Evolutionary conservation across 2,888 invertebrate genomes (phyloP).

Genomic region (Bellardia pandia): DNA sequence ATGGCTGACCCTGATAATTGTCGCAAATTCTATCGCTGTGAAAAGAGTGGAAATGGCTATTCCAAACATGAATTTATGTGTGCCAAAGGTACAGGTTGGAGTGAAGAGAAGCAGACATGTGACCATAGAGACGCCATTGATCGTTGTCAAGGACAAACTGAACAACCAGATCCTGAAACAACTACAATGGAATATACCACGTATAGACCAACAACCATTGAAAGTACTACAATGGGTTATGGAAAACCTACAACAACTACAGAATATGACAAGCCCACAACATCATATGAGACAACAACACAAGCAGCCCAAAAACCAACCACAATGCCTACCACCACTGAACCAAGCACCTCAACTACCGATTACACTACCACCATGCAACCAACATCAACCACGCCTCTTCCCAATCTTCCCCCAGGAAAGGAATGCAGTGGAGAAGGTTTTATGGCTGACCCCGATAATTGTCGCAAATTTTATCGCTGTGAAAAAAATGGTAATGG

Average conservation of each 20-base stretch:
- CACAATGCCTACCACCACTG: constrained; percentile 58
- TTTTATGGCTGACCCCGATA: constrained; percentile 86
- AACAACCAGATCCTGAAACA: constrained; percentile 71
- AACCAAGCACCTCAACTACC: constrained; percentile 47
- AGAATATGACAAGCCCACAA: constrained; percentile 48
- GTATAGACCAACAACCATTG: constrained; percentile 30
- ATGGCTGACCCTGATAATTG: constrained; percentile 87
- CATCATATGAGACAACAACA: constrained; percentile 45
- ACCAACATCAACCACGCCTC: constrained; percentile 75
- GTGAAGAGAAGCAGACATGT: constrained; percentile 86
- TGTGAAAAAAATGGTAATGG: constrained; percentile 85
- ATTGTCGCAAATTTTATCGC: constrained; percentile 86
- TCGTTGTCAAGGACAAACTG: constrained; percentile 78
- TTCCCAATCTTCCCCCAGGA: constrained; percentile 81
- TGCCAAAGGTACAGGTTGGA: constrained; percentile 89
- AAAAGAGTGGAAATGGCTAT: constrained; percentile 84
- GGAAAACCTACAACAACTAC: constrained; percentile 63
- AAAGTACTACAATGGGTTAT: constrained; percentile 71
- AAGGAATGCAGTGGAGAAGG: constrained; percentile 86
- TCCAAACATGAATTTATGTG: constrained; percentile 86
- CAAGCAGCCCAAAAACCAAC: constrained; percentile 49
- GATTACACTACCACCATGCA: constrained; percentile 75
- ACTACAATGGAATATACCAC: constrained; percentile 57
- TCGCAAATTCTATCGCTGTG: constrained; percentile 87
- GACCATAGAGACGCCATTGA: constrained; percentile 84